These are phyloP conservation scores for Volucella inanis DNA, from an alignment of 2,888 invertebrate species.

Conservation along the genomic window DNA sequence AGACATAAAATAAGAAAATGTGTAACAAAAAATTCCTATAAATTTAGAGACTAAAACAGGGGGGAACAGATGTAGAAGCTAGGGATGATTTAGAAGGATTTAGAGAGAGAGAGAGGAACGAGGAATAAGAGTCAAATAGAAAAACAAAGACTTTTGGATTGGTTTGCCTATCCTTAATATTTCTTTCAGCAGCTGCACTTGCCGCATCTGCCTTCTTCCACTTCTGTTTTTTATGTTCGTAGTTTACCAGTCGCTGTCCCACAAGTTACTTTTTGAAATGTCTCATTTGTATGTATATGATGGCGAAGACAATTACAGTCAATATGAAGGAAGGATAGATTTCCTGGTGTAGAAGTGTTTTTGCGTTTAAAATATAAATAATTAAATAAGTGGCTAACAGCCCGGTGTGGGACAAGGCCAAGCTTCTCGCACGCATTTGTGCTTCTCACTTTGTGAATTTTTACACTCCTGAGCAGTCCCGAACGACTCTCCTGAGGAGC, in stretches of 20 bases:
- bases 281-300: conserved; percentile 93
- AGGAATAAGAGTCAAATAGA: conserved; percentile 59
- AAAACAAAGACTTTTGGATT: conserved; percentile 53
- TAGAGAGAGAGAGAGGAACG: conserved; percentile 30
- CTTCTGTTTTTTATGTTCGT: conserved; percentile 92
- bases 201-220: conserved; percentile 78
- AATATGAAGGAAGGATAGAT: conserved; percentile 95
- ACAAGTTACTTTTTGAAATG: conserved; percentile 98
- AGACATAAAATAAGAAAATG: not conserved
- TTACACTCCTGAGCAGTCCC: no score
- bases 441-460: no score
- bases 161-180: conserved; percentile 32
- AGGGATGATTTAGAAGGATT: not conserved
- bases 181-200: conserved; percentile 52
- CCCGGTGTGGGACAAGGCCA: no score
- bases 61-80: not conserved
- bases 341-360: conserved; percentile 91
- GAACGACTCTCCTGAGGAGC: no score
- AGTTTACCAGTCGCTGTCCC: conserved; percentile 97
- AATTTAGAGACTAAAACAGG: conserved; percentile 32
- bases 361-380: no score
- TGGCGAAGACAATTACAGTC: conserved; percentile 86
- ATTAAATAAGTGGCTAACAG: no score
- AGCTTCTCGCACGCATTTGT: no score
- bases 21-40: conserved; percentile 3